These are phyloP conservation scores for Somateria mollissima DNA, from an alignment of 2,797 vertebrate genomes.

Conservation along the genomic window DNA sequence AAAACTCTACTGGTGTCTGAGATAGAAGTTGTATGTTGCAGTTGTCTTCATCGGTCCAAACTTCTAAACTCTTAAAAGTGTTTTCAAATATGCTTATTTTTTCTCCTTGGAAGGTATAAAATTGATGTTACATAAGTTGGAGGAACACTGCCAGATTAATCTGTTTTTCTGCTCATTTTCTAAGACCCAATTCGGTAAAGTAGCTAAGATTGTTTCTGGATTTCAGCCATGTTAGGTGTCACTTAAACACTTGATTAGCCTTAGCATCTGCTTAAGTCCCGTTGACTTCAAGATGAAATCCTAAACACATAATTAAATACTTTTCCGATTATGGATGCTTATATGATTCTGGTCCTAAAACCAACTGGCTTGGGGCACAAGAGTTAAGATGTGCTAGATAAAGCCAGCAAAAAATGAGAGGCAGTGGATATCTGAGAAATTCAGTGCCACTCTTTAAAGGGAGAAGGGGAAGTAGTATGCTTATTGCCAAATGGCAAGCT, in stretches of 20 bases:
- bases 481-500: neutral
- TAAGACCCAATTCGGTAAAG: neutral
- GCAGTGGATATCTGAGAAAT: neutral
- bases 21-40: neutral
- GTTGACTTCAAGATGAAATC: neutral
- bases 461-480: neutral
- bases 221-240: neutral
- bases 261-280: neutral
- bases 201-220: neutral
- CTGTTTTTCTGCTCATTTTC: neutral
- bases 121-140: neutral
- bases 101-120: neutral
- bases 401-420: neutral
- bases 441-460: neutral
- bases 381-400: neutral
- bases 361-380: neutral
- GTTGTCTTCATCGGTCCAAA: neutral
- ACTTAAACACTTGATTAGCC: neutral
- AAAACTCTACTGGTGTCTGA: neutral
- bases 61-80: neutral
- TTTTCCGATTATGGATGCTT: neutral
- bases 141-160: neutral
- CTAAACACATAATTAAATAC: neutral
- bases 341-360: neutral
- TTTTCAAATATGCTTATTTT: neutral